Evolutionary conservation across 2,888 invertebrate species (phyloP).

Genomic region (Microplitis deprimator): DNA sequence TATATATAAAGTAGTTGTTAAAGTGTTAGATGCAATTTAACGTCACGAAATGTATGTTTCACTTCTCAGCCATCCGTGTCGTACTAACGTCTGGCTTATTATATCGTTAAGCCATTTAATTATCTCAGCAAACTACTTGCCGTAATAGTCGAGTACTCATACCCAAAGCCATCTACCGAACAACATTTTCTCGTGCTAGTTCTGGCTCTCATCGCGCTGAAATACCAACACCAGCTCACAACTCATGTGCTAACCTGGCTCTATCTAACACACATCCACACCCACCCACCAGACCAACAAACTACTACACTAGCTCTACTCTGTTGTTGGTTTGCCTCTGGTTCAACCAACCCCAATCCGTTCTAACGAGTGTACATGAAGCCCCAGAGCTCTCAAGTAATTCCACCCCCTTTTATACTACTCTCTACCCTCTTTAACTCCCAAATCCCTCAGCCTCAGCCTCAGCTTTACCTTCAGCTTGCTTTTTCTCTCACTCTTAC

Average conservation of each 20-base stretch:
- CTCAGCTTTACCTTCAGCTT: background rate
- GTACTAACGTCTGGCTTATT: constrained; percentile 62
- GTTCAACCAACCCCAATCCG: constrained; percentile 43
- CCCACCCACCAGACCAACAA: constrained; percentile 54
- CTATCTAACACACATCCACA: constrained; percentile 28
- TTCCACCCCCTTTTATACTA: constrained; percentile 36
- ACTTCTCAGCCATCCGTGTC: constrained; percentile 26
- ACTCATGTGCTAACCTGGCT: constrained; percentile 13
- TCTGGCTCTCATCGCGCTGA: constrained; percentile 57
- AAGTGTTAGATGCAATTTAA: constrained; percentile 23
- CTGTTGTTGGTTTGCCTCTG: constrained; percentile 17
- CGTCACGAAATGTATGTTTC: constrained; percentile 32
- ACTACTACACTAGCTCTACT: background rate
- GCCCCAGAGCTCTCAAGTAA: constrained; percentile 43
- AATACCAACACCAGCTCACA: constrained; percentile 46
- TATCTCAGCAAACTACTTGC: constrained; percentile 70
- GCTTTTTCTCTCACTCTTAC: constrained; percentile 17
- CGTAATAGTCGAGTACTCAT: constrained; percentile 62
- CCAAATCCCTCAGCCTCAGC: constrained; percentile 25
- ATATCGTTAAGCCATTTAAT: constrained; percentile 72
- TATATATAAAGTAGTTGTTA: constrained; percentile 1
- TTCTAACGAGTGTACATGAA: constrained; percentile 62
- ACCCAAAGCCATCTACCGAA: constrained; percentile 29
- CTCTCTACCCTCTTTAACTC: constrained; percentile 40
- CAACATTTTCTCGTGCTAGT: background rate